phyloP scores from a whole-genome alignment of 2,113 vertebrate species.

The Athene noctua region DNA sequence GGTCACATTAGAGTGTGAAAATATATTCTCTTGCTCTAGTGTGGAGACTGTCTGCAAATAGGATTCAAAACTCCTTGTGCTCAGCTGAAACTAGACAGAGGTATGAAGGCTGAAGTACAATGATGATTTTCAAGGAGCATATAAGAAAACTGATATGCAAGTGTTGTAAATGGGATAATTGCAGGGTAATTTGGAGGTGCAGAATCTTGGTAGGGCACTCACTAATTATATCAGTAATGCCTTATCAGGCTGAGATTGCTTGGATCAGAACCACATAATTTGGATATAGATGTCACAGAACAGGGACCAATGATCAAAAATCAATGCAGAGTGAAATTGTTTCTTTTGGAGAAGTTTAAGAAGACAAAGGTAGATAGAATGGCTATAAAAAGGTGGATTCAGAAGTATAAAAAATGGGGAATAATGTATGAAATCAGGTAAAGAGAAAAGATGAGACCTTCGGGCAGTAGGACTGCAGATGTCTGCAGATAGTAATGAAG shows the following conservation, averaged over 20 bases:
- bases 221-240: background rate
- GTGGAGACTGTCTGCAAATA: background rate
- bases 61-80: background rate
- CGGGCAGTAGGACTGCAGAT: background rate
- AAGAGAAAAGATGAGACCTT: background rate
- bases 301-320: background rate
- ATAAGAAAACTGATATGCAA: background rate
- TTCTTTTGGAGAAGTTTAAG: background rate
- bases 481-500: background rate
- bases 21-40: background rate
- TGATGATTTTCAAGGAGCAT: background rate
- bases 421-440: background rate
- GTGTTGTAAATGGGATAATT: background rate
- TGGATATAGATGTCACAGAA: background rate
- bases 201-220: background rate
- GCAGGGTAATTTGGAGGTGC: background rate
- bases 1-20: background rate
- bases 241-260: background rate
- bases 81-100: background rate
- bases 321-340: background rate
- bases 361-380: background rate
- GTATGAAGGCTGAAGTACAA: background rate
- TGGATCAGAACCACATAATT: background rate
- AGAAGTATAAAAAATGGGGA: background rate
- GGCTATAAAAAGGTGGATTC: background rate